phyloP scores from a whole-genome alignment of 23 tunicate genomes.

The Halocynthia roretzi region DNA sequence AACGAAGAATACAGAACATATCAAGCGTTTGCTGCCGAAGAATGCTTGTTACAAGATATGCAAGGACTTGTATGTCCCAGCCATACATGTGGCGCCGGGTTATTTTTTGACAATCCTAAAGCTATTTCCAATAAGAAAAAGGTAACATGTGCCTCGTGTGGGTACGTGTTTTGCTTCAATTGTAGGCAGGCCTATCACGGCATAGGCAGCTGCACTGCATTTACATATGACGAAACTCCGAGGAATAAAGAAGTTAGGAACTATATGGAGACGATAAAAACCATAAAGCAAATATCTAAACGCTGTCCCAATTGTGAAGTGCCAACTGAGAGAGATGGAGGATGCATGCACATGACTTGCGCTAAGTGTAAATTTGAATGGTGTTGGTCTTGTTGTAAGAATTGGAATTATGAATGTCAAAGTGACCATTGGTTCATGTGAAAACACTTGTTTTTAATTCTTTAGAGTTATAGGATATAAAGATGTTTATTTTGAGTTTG shows the following conservation, averaged over 20 bases:
- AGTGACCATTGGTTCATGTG: constrained; percentile 17
- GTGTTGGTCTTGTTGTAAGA: constrained; percentile 16
- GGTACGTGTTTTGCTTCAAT: not conserved
- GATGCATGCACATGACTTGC: constrained; percentile 31
- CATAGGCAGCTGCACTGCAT: not conserved
- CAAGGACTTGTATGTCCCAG: constrained; percentile 19
- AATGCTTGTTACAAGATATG: constrained; percentile 3
- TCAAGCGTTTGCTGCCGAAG: constrained; percentile 20
- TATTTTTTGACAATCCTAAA: not conserved
- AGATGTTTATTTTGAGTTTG: too few relatives aligned
- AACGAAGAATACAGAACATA: constrained; percentile 12
- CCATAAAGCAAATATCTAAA: constrained; percentile 8
- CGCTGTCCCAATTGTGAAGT: constrained; percentile 12
- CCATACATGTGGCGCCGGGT: constrained; percentile 16
- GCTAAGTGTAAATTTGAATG: constrained; percentile 11
- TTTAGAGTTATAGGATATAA: not conserved
- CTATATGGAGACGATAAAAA: not conserved
- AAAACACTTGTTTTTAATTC: not conserved
- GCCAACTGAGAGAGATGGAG: constrained; percentile 23
- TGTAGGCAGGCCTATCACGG: constrained; percentile 18
- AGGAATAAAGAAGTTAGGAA: not conserved
- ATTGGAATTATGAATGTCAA: constrained; percentile 18
- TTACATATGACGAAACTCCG: not conserved
- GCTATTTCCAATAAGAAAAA: not conserved
- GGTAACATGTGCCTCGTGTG: constrained; percentile 4